Base-by-base conservation (phyloP, 2,888 invertebrate genomes). In the Rhamnusium bicolor region DNA sequence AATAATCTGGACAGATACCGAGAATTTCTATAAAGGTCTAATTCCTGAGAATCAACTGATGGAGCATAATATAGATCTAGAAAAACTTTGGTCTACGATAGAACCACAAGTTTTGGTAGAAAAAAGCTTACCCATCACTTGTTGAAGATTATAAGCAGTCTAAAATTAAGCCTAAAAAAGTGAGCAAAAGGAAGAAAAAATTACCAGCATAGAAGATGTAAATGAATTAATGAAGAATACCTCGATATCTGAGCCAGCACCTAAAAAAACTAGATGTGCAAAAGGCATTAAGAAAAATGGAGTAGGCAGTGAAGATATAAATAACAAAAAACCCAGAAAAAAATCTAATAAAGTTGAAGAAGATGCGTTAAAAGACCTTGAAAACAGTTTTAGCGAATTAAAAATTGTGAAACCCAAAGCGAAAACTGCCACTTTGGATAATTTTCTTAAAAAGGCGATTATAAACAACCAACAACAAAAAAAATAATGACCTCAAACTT, bases 101-200 rank as follows among this genome's bases (percentile, higher is more conserved):
- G 95, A 95, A 85, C 92, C 94, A 0, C 91, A 93, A 85, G 88
- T 90, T 74, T 86, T 92, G 18, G 90, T 95, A 80, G 88, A 89
- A 40, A n/a, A 85, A 88, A 77, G 91, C 92, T 60, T 94, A 93
- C 86, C 92, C 93, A 18, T 87, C 90, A 0, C 72, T 94, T 69
- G 93, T 93, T 0, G 88, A 91, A 58, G 84, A 84, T 80, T 90
- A 92, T 77, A 90, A 90, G 74, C 88, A 89, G 29, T 90, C 92
- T 73, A 91, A 92, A 86, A 89, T 84, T 74, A 79, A 90, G 87
- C 83, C 84, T 3, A 86, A 84, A 68, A 85, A 82, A 71, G 56
- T 75, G 12, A 69, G 75, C 8, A 85, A 81, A 75, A 77, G 83
- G 62, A 83, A 80, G 56, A 77, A 80, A 58, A 83, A 81, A 78